Percentiles rank a stretch among this genome's conserved stretches.
Evolutionary conservation across 2,113 vertebrate species (phyloP).

Genomic region (Psittacara wagleri): DNA sequence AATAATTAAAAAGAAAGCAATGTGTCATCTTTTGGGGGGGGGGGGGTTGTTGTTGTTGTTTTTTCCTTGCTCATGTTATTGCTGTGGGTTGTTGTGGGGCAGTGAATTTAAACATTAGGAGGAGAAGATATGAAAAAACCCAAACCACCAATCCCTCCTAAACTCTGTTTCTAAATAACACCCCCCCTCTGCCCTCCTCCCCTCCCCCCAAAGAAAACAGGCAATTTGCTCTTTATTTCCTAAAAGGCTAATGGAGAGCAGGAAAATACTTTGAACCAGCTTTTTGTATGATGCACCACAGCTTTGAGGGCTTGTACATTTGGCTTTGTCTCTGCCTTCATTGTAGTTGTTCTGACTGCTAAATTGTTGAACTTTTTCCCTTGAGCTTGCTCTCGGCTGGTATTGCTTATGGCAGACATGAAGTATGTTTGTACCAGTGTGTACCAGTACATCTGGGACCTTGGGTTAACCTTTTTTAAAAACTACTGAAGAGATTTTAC

Average conservation of each 20-base stretch:
- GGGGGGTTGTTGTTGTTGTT: rapidly evolving
- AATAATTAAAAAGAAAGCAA: not conserved
- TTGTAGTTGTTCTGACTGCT: not conserved
- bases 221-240: slow-evolving; percentile 1
- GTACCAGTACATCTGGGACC: not conserved
- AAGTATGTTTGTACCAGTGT: not conserved
- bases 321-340: not conserved
- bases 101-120: not conserved
- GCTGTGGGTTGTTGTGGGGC: not conserved
- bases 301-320: not conserved
- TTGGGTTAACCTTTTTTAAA: not conserved
- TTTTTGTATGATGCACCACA: not conserved
- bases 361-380: not conserved
- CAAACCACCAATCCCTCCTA: not conserved
- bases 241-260: not conserved
- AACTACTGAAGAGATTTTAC: not conserved
- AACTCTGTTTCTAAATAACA: not conserved
- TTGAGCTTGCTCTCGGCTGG: not conserved
- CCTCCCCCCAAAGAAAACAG: not conserved
- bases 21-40: not conserved
- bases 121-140: rapidly evolving
- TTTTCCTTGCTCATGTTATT: not conserved
- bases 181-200: not conserved
- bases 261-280: not conserved
- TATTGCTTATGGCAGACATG: not conserved